Base-by-base conservation (phyloP, 2,113 vertebrate species). In the Bostrychus sinensis region DNA sequence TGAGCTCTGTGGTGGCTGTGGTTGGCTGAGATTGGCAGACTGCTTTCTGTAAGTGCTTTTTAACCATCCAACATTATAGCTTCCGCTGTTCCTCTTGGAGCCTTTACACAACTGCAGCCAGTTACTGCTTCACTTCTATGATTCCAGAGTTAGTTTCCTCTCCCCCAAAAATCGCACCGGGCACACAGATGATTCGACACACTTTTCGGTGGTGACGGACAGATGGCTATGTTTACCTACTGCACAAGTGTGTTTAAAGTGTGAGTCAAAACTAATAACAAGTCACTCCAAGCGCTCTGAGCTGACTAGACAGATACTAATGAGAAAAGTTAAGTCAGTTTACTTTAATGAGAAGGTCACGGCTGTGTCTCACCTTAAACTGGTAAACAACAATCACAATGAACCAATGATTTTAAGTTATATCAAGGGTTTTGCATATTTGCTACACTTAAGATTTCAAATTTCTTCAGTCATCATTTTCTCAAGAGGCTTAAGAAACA, bases 1-100 rank as follows among this genome's bases (percentile, higher is more conserved):
- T 45, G 75, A 80, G 71, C 62, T 48, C 43, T 64, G 78, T 38
- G 72, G 80, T 55, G 34, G 69, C 70, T n/a, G 78, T 12, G 80
- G 81, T 69, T n/a, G 65, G 61, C 43, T n/a, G 28, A 56, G 84
- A 89, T 82, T 86, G 81, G 80, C 86, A 87, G 83, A 48, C 75
- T 6, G 70, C 50, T 69, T 43, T 62, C 59, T 68, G 65, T 69
- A 75, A 88, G 74, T 64, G 75, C 66, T 73, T 62, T 34, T 43
- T 81, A 80, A 87, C 74, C 71, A 66, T 76, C 76, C 55, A 75
- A 69, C 66, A 32, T 68, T 71, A 63, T 38, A 46, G 66, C 65
- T 62, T 46, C 76, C 50, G 58, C 74, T 68, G 76, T 57, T 77
- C 58, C 65, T 80, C 70, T 4, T 13, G 60, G 60, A 75, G n/a